A percentile compares a stretch with the other conserved stretches of the same genome.
phyloP scores from a whole-genome alignment of 2,888 invertebrate genomes.

The Chymomyza fuscimana region DNA sequence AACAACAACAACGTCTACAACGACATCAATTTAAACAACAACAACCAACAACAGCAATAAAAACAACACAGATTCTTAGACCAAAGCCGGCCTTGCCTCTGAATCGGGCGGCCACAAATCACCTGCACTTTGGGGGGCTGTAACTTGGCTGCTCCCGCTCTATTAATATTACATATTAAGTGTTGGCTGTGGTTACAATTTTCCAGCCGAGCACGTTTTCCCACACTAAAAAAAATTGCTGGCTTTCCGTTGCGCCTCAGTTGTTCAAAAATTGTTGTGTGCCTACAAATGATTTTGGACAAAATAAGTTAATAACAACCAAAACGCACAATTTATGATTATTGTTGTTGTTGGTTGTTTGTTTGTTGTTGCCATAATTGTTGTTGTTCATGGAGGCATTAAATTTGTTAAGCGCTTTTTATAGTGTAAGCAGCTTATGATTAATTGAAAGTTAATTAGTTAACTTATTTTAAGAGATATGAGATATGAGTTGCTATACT shows the following conservation, averaged over 20 bases:
- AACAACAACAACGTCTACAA: slow-evolving; percentile 28
- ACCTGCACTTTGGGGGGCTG: neutral
- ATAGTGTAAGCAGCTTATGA: slow-evolving; percentile 37
- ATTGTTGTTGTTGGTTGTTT: slow-evolving; percentile 37
- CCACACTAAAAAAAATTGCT: slow-evolving; percentile 48
- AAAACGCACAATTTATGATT: slow-evolving; percentile 56
- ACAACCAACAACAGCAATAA: neutral
- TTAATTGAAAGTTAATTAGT: slow-evolving; percentile 69
- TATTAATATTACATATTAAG: slow-evolving; percentile 37
- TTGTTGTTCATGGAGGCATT: slow-evolving; percentile 49
- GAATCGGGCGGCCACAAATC: slow-evolving; percentile 17
- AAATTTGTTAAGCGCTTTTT: slow-evolving; percentile 45
- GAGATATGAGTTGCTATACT: no score
- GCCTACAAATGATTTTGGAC: neutral
- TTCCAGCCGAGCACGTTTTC: slow-evolving; percentile 63
- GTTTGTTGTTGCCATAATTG: neutral
- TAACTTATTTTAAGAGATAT: slow-evolving; percentile 8
- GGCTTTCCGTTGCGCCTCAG: neutral
- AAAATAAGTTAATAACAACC: slow-evolving; percentile 13
- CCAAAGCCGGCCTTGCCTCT: slow-evolving; percentile 44
- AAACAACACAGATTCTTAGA: slow-evolving; percentile 20
- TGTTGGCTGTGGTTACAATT: slow-evolving; percentile 42
- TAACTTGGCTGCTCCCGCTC: slow-evolving; percentile 29
- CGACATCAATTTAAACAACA: slow-evolving; percentile 21
- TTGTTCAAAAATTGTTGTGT: neutral